Evolutionary conservation across 2,888 invertebrate genomes (phyloP).

Genomic region (Noctua fimbriata): DNA sequence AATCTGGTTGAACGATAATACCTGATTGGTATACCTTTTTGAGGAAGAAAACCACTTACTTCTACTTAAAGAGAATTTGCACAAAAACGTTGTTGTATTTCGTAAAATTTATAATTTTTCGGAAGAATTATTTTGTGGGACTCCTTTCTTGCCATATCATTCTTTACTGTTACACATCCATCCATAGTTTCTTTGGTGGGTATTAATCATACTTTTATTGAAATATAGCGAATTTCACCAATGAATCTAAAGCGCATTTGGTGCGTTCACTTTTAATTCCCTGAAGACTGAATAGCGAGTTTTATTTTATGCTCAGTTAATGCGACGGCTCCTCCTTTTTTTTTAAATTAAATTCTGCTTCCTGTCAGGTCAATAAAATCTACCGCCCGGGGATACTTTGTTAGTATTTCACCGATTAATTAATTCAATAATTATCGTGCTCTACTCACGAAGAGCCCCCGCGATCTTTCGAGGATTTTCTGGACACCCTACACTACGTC

Average conservation of each 20-base stretch:
- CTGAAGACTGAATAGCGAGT: neutral
- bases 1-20: slow-evolving; percentile 12
- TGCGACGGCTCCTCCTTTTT: neutral
- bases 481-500: too few relatives aligned
- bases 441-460: neutral
- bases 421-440: neutral
- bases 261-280: neutral
- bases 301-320: neutral
- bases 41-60: neutral
- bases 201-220: neutral
- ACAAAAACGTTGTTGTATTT: neutral
- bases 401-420: neutral
- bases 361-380: neutral
- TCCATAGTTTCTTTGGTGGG: too few relatives aligned
- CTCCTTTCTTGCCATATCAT: too few relatives aligned
- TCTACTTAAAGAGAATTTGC: neutral
- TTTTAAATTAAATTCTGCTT: neutral
- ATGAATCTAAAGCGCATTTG: neutral
- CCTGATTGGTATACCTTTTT: neutral
- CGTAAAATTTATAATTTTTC: neutral
- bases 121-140: too few relatives aligned
- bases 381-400: neutral
- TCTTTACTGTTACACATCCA: too few relatives aligned
- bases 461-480: neutral
- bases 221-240: neutral